Base-by-base conservation (phyloP, 2,113 vertebrate species). In the Eublepharis macularius region DNA sequence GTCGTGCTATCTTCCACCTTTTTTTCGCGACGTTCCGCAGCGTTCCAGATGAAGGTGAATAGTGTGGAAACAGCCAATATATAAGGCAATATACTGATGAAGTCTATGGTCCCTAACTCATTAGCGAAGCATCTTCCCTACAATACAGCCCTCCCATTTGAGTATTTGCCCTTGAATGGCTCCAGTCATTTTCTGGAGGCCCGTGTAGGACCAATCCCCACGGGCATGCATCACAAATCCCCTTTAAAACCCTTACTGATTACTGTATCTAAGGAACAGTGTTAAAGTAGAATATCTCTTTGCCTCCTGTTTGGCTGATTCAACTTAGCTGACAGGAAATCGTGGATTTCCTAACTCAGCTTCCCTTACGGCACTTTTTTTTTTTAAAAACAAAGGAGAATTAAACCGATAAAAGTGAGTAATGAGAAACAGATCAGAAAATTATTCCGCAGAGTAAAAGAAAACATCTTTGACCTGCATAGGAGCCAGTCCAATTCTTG, bases 321-420 rank as follows among this genome's bases (percentile, higher is more conserved):
- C 88, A 90, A 94, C 92, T 94, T 92, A 94, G 80, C 87, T 1
- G 85, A n/a, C 93, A 93, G 95, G 95, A 95, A 96, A 94, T 90
- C 88, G 10, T 85, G 93, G 93, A 89, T 95, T 94, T 95, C 94
- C 89, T 84, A 92, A 24, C 78, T 77, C 76, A 1, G 77, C 89
- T 87, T 90, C 90, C 84, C 93, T 91, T 39, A 51, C 9, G 74
- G 57, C 87, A 90, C 88, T 91, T 10, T 41, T 68, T 68, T 36
- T 34, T 60, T 85, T 85, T 89, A n/a, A n/a, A n/a, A n/a, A 89
- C 83, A 39, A 86, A 89, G 95, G 86, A 89, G 93, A 94, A 89
- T 90, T 84, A 75, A 90, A 83, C 69, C 6, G 14, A 80, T 68
- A 81, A 86, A 70, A 86, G 89, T 2, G 5, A 41, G 89, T 94